Conservation (phyloP, 92 coral and sea anemone species). For the Siderastrea radians region DNA sequence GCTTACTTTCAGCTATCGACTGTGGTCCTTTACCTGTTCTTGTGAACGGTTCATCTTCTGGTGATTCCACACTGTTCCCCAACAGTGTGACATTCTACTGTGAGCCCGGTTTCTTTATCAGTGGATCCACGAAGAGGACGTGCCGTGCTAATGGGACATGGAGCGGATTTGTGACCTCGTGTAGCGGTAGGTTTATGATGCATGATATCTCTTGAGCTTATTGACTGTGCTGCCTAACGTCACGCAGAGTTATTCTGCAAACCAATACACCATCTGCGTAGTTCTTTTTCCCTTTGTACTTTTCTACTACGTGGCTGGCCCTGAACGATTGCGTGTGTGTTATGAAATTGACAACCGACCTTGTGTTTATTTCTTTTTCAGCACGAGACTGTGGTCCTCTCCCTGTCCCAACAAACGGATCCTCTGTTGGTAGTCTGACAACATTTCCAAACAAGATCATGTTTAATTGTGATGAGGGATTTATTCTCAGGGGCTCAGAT, state of each 20-base stretch:
- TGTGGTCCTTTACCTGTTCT: slow-evolving; percentile 58
- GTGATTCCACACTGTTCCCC: slow-evolving; percentile 27
- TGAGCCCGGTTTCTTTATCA: slow-evolving; percentile 29
- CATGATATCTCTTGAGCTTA: too few species aligned
- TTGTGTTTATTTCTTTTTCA: slow-evolving; percentile 20
- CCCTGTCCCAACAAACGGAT: slow-evolving; percentile 72
- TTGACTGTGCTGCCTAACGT: too few species aligned
- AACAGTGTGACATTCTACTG: slow-evolving; percentile 7
- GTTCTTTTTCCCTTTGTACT: too few species aligned
- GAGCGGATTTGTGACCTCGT: slow-evolving; percentile 21
- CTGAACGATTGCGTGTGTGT: not conserved
- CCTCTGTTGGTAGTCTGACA: slow-evolving; percentile 28
- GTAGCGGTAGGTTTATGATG: slow-evolving; percentile 11
- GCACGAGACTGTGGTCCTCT: slow-evolving; percentile 82
- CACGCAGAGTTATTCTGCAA: too few species aligned
- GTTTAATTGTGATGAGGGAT: slow-evolving; percentile 66
- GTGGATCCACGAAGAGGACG: slow-evolving; percentile 34
- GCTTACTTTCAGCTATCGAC: slow-evolving; percentile 20
- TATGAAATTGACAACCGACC: not conserved
- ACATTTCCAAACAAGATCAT: slow-evolving; percentile 36
- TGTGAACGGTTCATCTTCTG: slow-evolving; percentile 27
- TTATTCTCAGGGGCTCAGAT: slow-evolving; percentile 62
- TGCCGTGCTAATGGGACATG: slow-evolving; percentile 49
- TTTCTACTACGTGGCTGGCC: not conserved
- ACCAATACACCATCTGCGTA: too few species aligned